A percentile compares a stretch with the other conserved stretches of the same genome.
These are phyloP conservation scores for Paraescarpia echinospica DNA, from an alignment of 1,140 invertebrate species.

Conservation along the genomic window DNA sequence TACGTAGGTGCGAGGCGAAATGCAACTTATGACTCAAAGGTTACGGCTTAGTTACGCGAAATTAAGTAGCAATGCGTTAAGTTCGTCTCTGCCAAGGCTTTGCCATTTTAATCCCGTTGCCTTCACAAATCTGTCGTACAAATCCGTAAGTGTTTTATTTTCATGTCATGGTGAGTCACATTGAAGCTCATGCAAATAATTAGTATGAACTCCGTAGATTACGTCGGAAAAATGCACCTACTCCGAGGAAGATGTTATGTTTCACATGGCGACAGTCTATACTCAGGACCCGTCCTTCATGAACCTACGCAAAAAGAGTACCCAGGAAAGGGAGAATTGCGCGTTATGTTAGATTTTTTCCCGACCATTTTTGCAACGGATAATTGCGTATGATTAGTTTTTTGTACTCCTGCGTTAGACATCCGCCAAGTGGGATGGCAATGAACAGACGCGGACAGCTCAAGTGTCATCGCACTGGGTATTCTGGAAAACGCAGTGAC, in stretches of 20 bases:
- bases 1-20: not conserved
- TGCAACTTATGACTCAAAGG: not conserved
- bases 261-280: not conserved
- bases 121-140: not conserved
- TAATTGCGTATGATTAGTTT: too few relatives aligned
- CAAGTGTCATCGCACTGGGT: too few relatives aligned
- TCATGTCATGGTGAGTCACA: not conserved
- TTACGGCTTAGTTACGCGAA: not conserved
- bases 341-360: too few relatives aligned
- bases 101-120: not conserved
- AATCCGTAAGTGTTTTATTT: not conserved
- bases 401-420: too few relatives aligned
- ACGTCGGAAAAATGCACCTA: not conserved
- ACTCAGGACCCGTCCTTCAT: too few relatives aligned
- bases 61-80: not conserved
- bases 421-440: too few relatives aligned
- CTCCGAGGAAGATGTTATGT: not conserved
- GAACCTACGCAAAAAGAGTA: too few relatives aligned
- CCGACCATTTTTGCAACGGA: too few relatives aligned
- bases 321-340: too few relatives aligned
- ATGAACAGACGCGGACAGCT: too few relatives aligned
- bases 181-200: not conserved
- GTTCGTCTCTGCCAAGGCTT: not conserved
- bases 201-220: not conserved
- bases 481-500: too few relatives aligned